Evolutionary conservation across 1,140 invertebrate genomes (phyloP), one percentile per base, ranked within the genome.

Genomic region (Oedothorax gibbosus): DNA sequence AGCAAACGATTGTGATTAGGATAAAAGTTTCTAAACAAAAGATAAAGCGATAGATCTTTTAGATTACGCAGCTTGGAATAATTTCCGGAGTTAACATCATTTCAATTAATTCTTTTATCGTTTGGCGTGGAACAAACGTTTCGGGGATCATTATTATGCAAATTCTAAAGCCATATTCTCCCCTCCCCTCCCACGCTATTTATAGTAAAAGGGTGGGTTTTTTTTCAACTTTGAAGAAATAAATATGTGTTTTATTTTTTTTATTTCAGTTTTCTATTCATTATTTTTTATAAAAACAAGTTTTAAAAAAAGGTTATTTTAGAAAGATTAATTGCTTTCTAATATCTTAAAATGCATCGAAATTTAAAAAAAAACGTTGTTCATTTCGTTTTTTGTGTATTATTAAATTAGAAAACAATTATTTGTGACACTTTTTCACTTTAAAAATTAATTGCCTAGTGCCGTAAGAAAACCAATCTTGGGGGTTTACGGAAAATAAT

Each of bases 101-200:
- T 71, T 5, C 21, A 18, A 50, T 15, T 69, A 69, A 69, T 69
- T 18, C 69, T 71, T 71, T 71, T 71, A 71, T 54, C 69, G 69
- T 54, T 71, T 71, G 35, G n/a, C 50, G 3, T 18, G 49, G 21
- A 53, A 9, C n/a, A 69, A 69, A 15, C 21, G 12, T 14, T 51
- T 21, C 10, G 49, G 14, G 68, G 7, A 11, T 71, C 51, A 71
- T 54, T 54, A 71, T 54, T 71, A 71, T 71, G 69, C 4, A 71
- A 71, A 71, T 71, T 71, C 14, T 3, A 69, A 71, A 71, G 18
- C 54, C 50, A 0, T 20, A 14, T 53, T 54, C 18, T 18, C 50
- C 50, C 57, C 57, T 2, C 35, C 35, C 35, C 35, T 35, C 35
- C 35, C 35, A 35, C 35, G 35, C 35, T 35, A 35, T 35, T 35